A percentile compares a stretch with the other conserved stretches of the same genome.
Evolutionary conservation across 2,888 invertebrate genomes (phyloP).

Genomic region (Meiosimyza decipiens): DNA sequence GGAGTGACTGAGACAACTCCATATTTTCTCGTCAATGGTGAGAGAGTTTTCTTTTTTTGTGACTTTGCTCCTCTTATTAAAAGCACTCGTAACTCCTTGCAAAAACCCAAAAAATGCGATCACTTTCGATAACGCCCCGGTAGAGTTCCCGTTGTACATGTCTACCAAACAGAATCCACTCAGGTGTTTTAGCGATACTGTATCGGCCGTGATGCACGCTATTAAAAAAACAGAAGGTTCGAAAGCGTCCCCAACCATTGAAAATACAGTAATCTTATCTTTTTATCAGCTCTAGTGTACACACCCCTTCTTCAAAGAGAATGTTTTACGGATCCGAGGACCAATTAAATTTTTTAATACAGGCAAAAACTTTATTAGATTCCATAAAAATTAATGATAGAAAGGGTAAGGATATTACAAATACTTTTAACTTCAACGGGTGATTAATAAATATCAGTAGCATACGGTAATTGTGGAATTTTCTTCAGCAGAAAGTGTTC

Average conservation of each 20-base stretch:
- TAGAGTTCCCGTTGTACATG: neutral
- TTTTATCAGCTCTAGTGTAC: slow-evolving; percentile 6
- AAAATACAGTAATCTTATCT: slow-evolving; percentile 1
- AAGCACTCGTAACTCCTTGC: slow-evolving; percentile 32
- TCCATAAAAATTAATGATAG: no score
- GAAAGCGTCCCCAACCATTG: neutral
- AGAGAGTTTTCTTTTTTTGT: slow-evolving; percentile 21
- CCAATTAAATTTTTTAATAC: neutral
- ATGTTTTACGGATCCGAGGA: neutral
- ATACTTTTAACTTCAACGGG: no score
- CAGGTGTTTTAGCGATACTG: slow-evolving; percentile 6
- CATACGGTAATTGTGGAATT: no score
- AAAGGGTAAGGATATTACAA: no score
- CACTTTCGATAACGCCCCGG: neutral
- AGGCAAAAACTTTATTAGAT: no score
- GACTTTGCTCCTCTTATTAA: slow-evolving; percentile 31
- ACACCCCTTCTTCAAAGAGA: neutral
- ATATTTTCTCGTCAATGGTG: slow-evolving; percentile 23
- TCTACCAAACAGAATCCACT: neutral
- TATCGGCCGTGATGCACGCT: slow-evolving; percentile 14
- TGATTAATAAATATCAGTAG: no score
- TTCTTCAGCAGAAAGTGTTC: no score
- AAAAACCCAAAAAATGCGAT: slow-evolving; percentile 21
- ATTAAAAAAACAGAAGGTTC: no score
- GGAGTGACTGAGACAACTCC: slow-evolving; percentile 10